Percentiles rank a stretch among this genome's conserved stretches.
Conservation (phyloP, 2,797 vertebrate genomes). For the Steatocranus sp. region DNA sequence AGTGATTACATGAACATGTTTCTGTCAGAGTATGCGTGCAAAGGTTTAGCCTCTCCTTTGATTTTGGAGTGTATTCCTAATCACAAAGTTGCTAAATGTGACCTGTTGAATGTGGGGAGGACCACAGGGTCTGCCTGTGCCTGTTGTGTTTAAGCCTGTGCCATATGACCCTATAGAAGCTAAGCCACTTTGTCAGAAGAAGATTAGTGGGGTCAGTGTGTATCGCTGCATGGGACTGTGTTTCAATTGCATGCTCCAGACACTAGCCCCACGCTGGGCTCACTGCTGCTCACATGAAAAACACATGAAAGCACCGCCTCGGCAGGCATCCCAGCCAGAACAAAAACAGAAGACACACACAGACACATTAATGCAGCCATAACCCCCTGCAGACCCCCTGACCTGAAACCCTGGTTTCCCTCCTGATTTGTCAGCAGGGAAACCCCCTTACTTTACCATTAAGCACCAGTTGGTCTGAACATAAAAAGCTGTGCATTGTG, state of each 20-base stretch:
- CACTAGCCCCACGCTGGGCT: slow-evolving; percentile 60
- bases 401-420: slow-evolving; percentile 1
- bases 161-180: slow-evolving; percentile 77
- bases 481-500: slow-evolving; percentile 13
- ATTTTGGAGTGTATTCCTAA: neutral
- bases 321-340: neutral
- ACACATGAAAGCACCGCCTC: neutral
- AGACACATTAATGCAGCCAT: slow-evolving; percentile 1
- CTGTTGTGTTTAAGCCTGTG: slow-evolving; percentile 68
- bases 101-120: slow-evolving; percentile 34
- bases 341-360: neutral
- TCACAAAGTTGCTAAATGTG: neutral
- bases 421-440: neutral
- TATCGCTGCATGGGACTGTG: slow-evolving; percentile 61
- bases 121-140: slow-evolving; percentile 1
- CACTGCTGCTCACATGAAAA: slow-evolving; percentile 29
- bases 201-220: slow-evolving; percentile 80
- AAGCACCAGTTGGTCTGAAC: slow-evolving; percentile 32
- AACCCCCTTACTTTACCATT: neutral
- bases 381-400: slow-evolving; percentile 12
- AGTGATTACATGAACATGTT: neutral
- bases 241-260: slow-evolving; percentile 71
- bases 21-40: neutral
- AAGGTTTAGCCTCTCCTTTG: neutral
- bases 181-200: slow-evolving; percentile 80